Percentiles rank a stretch among this genome's conserved stretches.
phyloP scores from a whole-genome alignment of 2,888 invertebrate species.

The Onchidella celtica region DNA sequence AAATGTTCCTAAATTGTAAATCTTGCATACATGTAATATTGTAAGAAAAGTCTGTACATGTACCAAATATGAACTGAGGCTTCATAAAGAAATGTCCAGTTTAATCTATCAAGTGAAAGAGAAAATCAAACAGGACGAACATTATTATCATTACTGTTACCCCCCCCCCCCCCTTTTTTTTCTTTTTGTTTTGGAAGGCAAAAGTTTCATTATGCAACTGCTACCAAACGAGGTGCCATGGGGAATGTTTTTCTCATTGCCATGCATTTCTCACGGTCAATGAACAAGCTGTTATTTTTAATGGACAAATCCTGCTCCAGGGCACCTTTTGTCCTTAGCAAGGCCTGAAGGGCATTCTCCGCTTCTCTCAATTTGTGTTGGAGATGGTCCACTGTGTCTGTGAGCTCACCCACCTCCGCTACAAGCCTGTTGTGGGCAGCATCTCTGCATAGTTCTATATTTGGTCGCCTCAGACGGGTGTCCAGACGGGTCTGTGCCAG shows the following conservation, averaged over 20 bases:
- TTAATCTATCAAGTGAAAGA: no score
- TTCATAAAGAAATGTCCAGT: no score
- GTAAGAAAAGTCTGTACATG: no score
- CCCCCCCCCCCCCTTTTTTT: no score
- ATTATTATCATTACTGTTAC: no score
- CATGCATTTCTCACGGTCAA: conserved; percentile 96
- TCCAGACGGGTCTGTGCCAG: conserved; percentile 91
- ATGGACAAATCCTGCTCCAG: conserved; percentile 92
- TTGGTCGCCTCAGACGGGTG: conserved; percentile 92
- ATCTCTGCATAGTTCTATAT: conserved; percentile 93
- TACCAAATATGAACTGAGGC: no score
- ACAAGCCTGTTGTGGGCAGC: conserved; percentile 90
- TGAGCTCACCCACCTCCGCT: conserved; percentile 91
- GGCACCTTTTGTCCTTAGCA: conserved; percentile 90
- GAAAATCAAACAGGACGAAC: background rate
- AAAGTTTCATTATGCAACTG: conserved; percentile 23
- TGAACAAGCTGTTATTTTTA: conserved; percentile 94
- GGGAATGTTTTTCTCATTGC: conserved; percentile 95
- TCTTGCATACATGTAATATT: no score
- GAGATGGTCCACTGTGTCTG: conserved; percentile 89
- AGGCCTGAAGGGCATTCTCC: conserved; percentile 81
- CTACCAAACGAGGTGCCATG: conserved; percentile 75
- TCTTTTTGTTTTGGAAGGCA: no score
- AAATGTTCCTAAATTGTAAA: no score
- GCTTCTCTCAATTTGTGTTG: conserved; percentile 87